Evolutionary conservation across 2,797 vertebrate species (phyloP).

Genomic region (Gastrophryne carolinensis): DNA sequence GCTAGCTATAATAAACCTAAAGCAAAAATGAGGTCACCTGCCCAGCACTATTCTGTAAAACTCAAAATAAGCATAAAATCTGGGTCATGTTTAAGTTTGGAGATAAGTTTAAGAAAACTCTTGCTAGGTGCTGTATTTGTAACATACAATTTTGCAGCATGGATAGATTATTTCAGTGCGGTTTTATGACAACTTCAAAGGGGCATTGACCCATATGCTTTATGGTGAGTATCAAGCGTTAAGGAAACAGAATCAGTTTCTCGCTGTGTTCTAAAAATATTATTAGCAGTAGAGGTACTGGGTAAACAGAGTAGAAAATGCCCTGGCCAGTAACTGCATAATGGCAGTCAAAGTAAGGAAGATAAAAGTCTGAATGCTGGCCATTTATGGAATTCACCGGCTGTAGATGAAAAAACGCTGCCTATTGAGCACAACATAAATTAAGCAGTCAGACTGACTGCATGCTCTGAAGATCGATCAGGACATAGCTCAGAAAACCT

Average conservation of each 20-base stretch:
- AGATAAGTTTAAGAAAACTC: neutral
- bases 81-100: neutral
- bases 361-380: conserved; percentile 26
- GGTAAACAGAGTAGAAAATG: neutral
- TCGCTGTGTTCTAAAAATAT: neutral
- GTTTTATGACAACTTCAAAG: neutral
- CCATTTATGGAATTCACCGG: conserved; percentile 15
- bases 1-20: neutral
- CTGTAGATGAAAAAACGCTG: conserved; percentile 24
- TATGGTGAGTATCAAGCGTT: neutral
- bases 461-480: conserved; percentile 1
- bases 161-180: neutral
- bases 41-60: neutral
- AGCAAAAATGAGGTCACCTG: neutral
- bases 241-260: neutral
- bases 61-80: neutral
- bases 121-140: too few relatives aligned
- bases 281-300: neutral
- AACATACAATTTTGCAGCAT: neutral
- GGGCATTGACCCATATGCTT: neutral
- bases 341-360: neutral
- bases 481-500: conserved; percentile 46
- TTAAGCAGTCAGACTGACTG: conserved; percentile 36
- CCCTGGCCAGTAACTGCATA: neutral
- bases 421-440: conserved; percentile 39